phyloP scores from a whole-genome alignment of 2,797 vertebrate species.

The Eospalax fontanierii region DNA sequence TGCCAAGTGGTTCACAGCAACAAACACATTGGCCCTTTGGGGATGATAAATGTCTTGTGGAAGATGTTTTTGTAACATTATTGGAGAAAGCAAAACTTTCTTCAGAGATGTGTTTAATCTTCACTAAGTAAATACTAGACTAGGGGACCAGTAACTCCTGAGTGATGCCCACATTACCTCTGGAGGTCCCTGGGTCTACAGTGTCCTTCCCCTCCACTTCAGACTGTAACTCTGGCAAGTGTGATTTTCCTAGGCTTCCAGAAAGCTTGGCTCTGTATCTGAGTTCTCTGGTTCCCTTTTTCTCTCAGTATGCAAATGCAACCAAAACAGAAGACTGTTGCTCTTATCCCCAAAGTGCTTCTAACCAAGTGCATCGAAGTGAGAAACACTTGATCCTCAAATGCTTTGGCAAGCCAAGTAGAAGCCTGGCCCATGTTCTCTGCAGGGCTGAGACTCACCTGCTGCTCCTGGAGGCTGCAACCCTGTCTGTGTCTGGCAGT shows the following conservation, averaged over 20 bases:
- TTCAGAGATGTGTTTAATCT: constrained; percentile 45
- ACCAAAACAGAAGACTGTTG: neutral
- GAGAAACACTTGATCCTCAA: constrained; percentile 43
- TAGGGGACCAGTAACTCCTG: neutral
- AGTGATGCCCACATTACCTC: neutral
- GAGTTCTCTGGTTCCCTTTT: neutral
- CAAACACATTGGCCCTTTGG: neutral
- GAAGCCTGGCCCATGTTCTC: neutral
- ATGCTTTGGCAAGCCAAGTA: neutral
- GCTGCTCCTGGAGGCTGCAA: neutral
- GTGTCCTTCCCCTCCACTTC: neutral
- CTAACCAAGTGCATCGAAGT: neutral
- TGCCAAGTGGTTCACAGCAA: neutral
- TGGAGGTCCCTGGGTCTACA: neutral
- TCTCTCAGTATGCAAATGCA: neutral
- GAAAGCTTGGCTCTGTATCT: neutral
- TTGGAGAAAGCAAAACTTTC: constrained; percentile 47
- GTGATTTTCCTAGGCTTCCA: neutral
- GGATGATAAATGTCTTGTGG: neutral
- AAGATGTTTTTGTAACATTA: neutral
- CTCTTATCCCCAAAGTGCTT: neutral
- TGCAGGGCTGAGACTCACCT: neutral
- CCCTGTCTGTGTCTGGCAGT: neutral
- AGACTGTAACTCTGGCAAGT: neutral
- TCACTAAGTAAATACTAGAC: neutral